Evolutionary conservation across 2,888 invertebrate species (phyloP).

Genomic region (Theodoxus fluviatilis): DNA sequence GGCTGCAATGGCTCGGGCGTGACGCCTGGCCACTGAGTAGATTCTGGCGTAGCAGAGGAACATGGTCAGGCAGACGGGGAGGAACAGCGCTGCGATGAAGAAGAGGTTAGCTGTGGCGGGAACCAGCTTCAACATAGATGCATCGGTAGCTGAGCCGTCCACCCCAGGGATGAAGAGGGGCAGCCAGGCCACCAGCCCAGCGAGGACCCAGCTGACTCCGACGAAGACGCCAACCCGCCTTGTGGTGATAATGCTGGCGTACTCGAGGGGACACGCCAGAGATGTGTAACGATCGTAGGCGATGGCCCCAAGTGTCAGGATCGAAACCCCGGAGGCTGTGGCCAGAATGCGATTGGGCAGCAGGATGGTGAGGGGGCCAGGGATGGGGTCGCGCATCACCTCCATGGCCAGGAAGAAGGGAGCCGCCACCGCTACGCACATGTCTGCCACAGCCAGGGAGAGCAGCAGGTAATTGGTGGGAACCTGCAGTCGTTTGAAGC

Average conservation of each 20-base stretch:
- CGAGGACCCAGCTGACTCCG: conserved; percentile 71
- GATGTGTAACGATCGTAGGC: conserved; percentile 73
- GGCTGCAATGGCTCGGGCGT: conserved; percentile 73
- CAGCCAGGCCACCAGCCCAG: conserved; percentile 70
- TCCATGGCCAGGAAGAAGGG: conserved; percentile 72
- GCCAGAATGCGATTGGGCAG: conserved; percentile 71
- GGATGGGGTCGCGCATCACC: conserved; percentile 66
- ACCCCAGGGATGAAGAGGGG: conserved; percentile 64
- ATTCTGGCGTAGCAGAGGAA: conserved; percentile 73
- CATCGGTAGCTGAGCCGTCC: too few species aligned
- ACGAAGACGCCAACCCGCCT: conserved; percentile 72
- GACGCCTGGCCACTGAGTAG: conserved; percentile 72
- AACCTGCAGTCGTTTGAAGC: conserved; percentile 72
- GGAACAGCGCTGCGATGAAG: conserved; percentile 72
- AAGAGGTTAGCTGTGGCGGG: conserved; percentile 68
- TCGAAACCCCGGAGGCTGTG: conserved; percentile 71
- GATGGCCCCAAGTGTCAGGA: conserved; percentile 72
- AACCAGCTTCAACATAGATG: conserved; percentile 64
- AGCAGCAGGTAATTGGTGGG: conserved; percentile 73
- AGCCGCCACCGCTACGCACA: conserved; percentile 72
- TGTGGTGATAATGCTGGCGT: conserved; percentile 73
- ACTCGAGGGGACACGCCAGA: conserved; percentile 72
- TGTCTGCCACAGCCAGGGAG: conserved; percentile 72
- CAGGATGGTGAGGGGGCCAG: conserved; percentile 67
- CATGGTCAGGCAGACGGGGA: conserved; percentile 71